Percentiles rank a stretch among this genome's conserved stretches.
Evolutionary conservation across 2,888 invertebrate species (phyloP).

Genomic region (Chrysina gloriosa): DNA sequence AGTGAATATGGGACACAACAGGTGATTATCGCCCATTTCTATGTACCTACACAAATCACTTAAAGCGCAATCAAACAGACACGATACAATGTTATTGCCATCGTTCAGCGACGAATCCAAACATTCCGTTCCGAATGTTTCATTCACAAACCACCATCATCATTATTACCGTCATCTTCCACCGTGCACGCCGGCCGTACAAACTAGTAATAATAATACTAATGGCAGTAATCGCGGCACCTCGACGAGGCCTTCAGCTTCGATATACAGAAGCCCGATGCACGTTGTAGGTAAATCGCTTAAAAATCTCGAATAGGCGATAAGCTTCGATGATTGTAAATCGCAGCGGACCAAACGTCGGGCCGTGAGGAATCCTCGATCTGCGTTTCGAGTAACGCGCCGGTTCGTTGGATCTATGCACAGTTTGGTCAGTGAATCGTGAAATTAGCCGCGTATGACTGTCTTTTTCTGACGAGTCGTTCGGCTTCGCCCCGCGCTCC

Average conservation of each 20-base stretch:
- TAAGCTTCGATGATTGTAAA: slow-evolving; percentile 47
- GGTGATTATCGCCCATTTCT: too few species aligned
- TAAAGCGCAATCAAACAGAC: too few species aligned
- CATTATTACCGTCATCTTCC: too few species aligned
- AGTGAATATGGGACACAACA: too few species aligned
- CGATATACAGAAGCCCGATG: neutral
- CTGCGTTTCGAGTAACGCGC: slow-evolving; percentile 1
- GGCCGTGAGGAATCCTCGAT: slow-evolving; percentile 10
- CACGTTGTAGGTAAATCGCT: slow-evolving; percentile 45
- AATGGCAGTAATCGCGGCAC: neutral
- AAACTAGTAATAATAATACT: neutral
- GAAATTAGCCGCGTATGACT: slow-evolving; percentile 40
- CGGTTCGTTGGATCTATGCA: slow-evolving; percentile 29
- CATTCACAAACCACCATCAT: too few species aligned
- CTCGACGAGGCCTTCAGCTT: neutral
- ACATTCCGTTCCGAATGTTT: too few species aligned
- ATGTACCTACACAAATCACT: too few species aligned
- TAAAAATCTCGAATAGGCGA: slow-evolving; percentile 50
- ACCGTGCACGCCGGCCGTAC: too few species aligned
- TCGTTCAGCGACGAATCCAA: too few species aligned
- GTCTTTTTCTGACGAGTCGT: neutral
- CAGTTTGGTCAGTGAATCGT: slow-evolving; percentile 45
- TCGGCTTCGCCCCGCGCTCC: neutral
- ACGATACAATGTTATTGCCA: too few species aligned
- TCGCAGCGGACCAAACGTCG: slow-evolving; percentile 39